Evolutionary conservation across 2,888 invertebrate genomes (phyloP).

Genomic region (Drosophila differens): DNA sequence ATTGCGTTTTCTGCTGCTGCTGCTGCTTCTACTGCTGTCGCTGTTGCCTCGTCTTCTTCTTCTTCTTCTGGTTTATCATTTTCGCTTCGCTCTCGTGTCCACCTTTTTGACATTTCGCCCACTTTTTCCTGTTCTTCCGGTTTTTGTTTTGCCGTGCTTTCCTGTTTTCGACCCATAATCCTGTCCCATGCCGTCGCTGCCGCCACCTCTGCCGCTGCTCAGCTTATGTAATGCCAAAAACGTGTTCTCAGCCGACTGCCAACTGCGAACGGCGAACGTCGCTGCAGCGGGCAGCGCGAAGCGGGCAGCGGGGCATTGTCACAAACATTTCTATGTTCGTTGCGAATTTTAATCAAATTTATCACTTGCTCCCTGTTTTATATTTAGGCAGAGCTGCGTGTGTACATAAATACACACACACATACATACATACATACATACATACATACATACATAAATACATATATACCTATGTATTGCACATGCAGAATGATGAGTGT

Average conservation of each 20-base stretch:
- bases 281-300: background rate
- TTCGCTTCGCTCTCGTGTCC: slow-evolving; percentile 47
- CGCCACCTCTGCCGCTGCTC: slow-evolving; percentile 2
- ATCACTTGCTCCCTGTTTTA: slow-evolving; percentile 18
- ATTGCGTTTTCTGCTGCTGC: slow-evolving; percentile 16
- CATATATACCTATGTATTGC: background rate
- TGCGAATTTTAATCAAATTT: slow-evolving; percentile 55
- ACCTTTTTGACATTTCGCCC: slow-evolving; percentile 81
- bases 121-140: slow-evolving; percentile 83
- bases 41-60: background rate
- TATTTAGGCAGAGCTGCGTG: background rate
- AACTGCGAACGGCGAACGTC: background rate
- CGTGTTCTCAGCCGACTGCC: slow-evolving; percentile 62
- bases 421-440: background rate
- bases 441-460: background rate
- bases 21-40: background rate
- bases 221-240: slow-evolving; percentile 76
- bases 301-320: slow-evolving; percentile 53
- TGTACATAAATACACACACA: background rate
- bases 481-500: background rate
- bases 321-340: slow-evolving; percentile 69
- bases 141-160: slow-evolving; percentile 77
- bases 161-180: slow-evolving; percentile 80
- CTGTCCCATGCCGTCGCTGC: slow-evolving; percentile 58
- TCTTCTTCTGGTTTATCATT: slow-evolving; percentile 22